Base-by-base conservation (phyloP, 1,140 invertebrate species). In the Drosophila obscura region DNA sequence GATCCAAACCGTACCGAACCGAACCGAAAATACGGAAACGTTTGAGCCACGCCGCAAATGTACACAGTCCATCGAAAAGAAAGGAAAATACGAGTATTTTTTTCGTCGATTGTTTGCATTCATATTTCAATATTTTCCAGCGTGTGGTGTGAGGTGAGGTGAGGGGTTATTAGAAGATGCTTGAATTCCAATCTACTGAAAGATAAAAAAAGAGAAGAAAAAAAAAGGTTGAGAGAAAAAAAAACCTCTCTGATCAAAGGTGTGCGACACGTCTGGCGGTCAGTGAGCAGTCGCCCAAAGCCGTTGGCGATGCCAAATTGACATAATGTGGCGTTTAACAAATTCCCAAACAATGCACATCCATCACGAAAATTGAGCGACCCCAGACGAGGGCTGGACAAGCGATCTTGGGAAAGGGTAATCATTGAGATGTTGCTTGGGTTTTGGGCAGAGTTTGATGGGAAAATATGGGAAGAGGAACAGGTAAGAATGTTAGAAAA, bases 311-410 rank as follows among this genome's bases (percentile, higher is more conserved):
- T 81, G 80, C 68, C 84, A 85, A 89, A 81, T 89, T 89, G 84
- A 89, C 84, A 89, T 90, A 89, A 90, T 89, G 85, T 90, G 84
- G 84, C 85, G 84, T 89, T 89, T 90, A 89, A 90, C 85, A 89
- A 88, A 80, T 89, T 77, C 64, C 72, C 53, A 67, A 74, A 76
- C 73, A 76, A 75, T 77, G 73, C 56, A 76, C 52, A 72, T 77
- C 74, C 74, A 77, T 77, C 74, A 77, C 45, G 31, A 63, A 56
- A 28, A 43, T 44, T 28, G 24, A 39, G 41, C 43, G 39, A 28
- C 6, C 15, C 7, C 4, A 9, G 67, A 71, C 71, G 26, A 60
- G 56, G 68, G 45, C 11, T 71, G 55, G 9, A 41, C 39, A 43
- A 24, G 15, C 13, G 3, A 11, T 11, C 4, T 19, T 5, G 9